A percentile compares a stretch with the other conserved stretches of the same genome.
These are phyloP conservation scores for Pseudomyrmex dendroicus DNA, from an alignment of 1,140 invertebrate genomes.

Conservation along the genomic window DNA sequence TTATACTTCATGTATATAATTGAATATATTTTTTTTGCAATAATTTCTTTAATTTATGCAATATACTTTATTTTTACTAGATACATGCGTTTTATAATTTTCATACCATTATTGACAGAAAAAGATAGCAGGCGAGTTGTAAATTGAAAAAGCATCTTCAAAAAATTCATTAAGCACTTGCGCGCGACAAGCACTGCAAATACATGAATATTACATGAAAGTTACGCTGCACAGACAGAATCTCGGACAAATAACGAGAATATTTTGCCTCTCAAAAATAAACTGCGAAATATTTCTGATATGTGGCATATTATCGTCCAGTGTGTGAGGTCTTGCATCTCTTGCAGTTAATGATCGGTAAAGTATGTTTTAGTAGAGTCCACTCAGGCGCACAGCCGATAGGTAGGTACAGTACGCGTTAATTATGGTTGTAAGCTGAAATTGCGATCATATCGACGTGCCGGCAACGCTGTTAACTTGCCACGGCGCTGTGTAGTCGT, in stretches of 20 bases:
- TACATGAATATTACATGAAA: neutral
- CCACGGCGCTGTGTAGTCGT: conserved; percentile 28
- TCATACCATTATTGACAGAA: too few species aligned
- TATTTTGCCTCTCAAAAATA: neutral
- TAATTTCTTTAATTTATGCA: neutral
- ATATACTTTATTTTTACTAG: neutral
- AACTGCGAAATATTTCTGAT: neutral
- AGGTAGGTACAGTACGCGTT: conserved; percentile 60
- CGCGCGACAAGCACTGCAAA: neutral
- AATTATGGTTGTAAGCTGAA: conserved; percentile 74
- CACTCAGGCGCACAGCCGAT: conserved; percentile 45
- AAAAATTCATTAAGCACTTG: neutral
- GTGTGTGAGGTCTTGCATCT: conserved; percentile 9
- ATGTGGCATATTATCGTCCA: neutral
- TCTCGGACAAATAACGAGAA: neutral
- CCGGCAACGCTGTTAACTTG: conserved; percentile 67
- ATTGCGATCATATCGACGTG: conserved; percentile 73
- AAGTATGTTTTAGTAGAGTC: conserved; percentile 64
- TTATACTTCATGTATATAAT: neutral
- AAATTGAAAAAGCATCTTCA: neutral
- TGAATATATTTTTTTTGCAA: neutral
- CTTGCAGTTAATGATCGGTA: conserved; percentile 63
- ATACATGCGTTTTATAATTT: too few species aligned
- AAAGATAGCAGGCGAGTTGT: neutral
- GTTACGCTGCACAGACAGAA: neutral